Percentiles rank a stretch among this genome's conserved stretches.
These are phyloP conservation scores for Corvus moneduloides DNA, from an alignment of 2,113 vertebrate genomes.

Conservation along the genomic window DNA sequence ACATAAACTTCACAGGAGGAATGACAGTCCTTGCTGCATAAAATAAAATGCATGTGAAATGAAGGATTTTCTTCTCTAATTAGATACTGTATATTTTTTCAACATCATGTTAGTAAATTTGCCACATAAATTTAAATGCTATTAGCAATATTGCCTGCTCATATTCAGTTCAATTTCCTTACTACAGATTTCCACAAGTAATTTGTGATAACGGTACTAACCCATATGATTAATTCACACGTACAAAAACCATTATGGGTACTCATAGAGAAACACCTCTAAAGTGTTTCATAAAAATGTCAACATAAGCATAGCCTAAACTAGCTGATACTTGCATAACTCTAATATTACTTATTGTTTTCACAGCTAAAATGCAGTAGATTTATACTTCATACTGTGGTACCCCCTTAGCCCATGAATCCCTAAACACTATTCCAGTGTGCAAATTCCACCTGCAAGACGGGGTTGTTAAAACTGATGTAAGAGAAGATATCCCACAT, in stretches of 20 bases:
- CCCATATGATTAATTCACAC: conserved; percentile 63
- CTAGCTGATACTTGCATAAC: not conserved
- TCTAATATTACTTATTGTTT: not conserved
- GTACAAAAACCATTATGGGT: conserved; percentile 43
- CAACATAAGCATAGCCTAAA: not conserved
- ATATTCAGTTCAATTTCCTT: conserved; percentile 14
- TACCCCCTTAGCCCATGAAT: not conserved
- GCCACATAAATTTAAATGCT: conserved; percentile 73
- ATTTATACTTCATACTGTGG: not conserved
- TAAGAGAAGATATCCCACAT: not conserved
- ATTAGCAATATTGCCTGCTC: conserved; percentile 58
- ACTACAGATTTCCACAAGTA: conserved; percentile 32
- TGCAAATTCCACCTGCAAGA: not conserved
- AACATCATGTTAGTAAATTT: conserved; percentile 73
- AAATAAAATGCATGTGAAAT: conserved; percentile 48
- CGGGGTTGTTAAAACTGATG: not conserved
- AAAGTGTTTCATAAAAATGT: conserved; percentile 25
- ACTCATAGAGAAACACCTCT: conserved; percentile 43
- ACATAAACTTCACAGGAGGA: conserved; percentile 69
- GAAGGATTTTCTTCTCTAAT: conserved; percentile 65
- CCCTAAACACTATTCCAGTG: not conserved
- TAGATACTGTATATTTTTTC: conserved; percentile 57
- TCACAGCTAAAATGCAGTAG: not conserved
- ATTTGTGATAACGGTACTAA: conserved; percentile 58
- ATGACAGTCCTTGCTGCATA: conserved; percentile 39